phyloP scores from a whole-genome alignment of 2,888 invertebrate genomes.

The Andrena fulva region DNA sequence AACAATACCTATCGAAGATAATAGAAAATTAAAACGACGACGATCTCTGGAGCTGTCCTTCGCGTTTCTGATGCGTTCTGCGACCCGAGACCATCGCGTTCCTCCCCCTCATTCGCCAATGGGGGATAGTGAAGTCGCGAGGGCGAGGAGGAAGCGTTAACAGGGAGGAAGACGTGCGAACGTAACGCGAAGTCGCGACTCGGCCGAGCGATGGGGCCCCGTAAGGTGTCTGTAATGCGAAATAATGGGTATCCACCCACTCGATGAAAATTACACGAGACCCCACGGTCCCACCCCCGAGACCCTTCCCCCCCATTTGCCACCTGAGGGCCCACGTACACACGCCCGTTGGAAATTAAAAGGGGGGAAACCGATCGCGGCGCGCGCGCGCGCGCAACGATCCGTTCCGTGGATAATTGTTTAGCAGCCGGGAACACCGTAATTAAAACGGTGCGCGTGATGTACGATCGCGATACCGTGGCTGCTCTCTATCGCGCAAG shows the following conservation, averaged over 20 bases:
- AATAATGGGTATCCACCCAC: conserved; percentile 77
- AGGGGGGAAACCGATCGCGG: conserved; percentile 12
- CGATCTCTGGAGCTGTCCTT: no score
- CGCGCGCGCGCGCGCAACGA: conserved; percentile 11
- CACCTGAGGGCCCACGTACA: conserved; percentile 39
- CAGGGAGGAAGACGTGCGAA: conserved; percentile 54
- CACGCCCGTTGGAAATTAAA: conserved; percentile 19
- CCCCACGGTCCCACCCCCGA: conserved; percentile 36
- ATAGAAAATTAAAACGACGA: no score
- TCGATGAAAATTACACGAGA: conserved; percentile 74
- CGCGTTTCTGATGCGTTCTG: no score
- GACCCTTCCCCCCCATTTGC: conserved; percentile 4
- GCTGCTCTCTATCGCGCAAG: not conserved
- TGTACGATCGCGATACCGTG: conserved; percentile 47
- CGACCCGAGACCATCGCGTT: no score
- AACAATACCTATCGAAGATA: no score
- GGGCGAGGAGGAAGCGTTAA: conserved; percentile 45
- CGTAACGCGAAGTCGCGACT: conserved; percentile 60
- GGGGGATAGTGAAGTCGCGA: conserved; percentile 26
- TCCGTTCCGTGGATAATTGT: conserved; percentile 62
- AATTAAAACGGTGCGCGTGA: conserved; percentile 63
- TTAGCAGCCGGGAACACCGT: conserved; percentile 60
- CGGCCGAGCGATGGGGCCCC: conserved; percentile 56
- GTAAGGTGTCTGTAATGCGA: conserved; percentile 73
- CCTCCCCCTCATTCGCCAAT: no score